A percentile compares a stretch with the other conserved stretches of the same genome.
Conservation (phyloP, 2,888 invertebrate genomes). For the Sarcophaga caerulescens region DNA sequence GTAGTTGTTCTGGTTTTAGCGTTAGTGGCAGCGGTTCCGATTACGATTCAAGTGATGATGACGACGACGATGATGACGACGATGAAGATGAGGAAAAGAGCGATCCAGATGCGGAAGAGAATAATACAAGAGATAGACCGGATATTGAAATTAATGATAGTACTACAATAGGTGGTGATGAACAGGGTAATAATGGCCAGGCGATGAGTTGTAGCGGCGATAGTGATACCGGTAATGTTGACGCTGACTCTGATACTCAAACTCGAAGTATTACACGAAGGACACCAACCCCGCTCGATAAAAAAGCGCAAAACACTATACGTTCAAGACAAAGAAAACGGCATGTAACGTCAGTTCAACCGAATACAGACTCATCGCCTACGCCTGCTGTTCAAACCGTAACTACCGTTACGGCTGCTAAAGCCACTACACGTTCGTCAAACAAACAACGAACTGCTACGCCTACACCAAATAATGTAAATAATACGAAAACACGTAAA, state of each 20-base stretch:
- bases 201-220: slow-evolving; percentile 75
- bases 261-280: slow-evolving; percentile 72
- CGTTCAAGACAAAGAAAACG: slow-evolving; percentile 66
- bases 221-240: slow-evolving; percentile 70
- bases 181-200: slow-evolving; percentile 71
- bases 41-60: slow-evolving; percentile 79
- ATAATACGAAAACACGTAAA: slow-evolving; percentile 67
- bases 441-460: slow-evolving; percentile 68
- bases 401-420: slow-evolving; percentile 32
- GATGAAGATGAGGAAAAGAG: slow-evolving; percentile 79
- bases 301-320: slow-evolving; percentile 60
- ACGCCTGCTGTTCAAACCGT: slow-evolving; percentile 40
- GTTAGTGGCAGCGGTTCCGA: slow-evolving; percentile 79
- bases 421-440: slow-evolving; percentile 63
- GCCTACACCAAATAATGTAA: slow-evolving; percentile 65
- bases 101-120: slow-evolving; percentile 72
- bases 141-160: slow-evolving; percentile 67
- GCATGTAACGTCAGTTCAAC: slow-evolving; percentile 3
- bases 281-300: slow-evolving; percentile 72
- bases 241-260: slow-evolving; percentile 65
- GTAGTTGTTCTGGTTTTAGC: slow-evolving; percentile 80
- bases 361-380: slow-evolving; percentile 36
- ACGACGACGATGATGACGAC: slow-evolving; percentile 79
- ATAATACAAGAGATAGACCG: slow-evolving; percentile 69
- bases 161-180: slow-evolving; percentile 59